Conservation (phyloP, 2,888 invertebrate genomes). For the Orchestes rusci region DNA sequence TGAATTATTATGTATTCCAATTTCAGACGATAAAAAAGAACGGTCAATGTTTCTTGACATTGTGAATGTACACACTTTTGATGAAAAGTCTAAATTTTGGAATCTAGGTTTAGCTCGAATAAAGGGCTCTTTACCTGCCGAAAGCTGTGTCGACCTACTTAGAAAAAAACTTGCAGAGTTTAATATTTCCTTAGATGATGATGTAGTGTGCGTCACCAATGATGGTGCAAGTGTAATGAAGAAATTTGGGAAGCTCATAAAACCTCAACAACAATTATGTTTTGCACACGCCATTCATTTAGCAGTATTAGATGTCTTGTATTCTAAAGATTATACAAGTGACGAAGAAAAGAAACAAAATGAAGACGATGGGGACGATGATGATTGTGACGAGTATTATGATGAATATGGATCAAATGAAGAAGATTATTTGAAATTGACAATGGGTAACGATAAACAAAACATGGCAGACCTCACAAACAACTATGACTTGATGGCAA, state of each 20-base stretch:
- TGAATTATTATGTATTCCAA: no score
- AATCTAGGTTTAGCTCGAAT: slow-evolving; percentile 5
- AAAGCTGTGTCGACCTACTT: slow-evolving; percentile 1
- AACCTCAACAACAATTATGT: slow-evolving; percentile 1
- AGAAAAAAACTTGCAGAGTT: slow-evolving; percentile 4
- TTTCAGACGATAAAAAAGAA: no score
- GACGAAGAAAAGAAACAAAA: neutral
- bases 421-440: neutral
- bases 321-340: neutral
- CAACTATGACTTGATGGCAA: neutral
- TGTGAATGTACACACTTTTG: slow-evolving; percentile 2
- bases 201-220: neutral
- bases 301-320: neutral
- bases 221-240: slow-evolving; percentile 3
- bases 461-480: neutral
- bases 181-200: slow-evolving; percentile 1
- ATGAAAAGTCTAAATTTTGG: slow-evolving; percentile 2
- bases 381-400: slow-evolving; percentile 1
- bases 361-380: neutral
- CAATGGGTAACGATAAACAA: neutral
- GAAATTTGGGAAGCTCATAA: slow-evolving; percentile 1
- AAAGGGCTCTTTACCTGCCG: slow-evolving; percentile 1
- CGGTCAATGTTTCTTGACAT: no score
- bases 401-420: neutral
- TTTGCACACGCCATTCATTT: neutral